phyloP scores from a whole-genome alignment of 2,888 invertebrate genomes.

The Brachynemurus nebulosus region DNA sequence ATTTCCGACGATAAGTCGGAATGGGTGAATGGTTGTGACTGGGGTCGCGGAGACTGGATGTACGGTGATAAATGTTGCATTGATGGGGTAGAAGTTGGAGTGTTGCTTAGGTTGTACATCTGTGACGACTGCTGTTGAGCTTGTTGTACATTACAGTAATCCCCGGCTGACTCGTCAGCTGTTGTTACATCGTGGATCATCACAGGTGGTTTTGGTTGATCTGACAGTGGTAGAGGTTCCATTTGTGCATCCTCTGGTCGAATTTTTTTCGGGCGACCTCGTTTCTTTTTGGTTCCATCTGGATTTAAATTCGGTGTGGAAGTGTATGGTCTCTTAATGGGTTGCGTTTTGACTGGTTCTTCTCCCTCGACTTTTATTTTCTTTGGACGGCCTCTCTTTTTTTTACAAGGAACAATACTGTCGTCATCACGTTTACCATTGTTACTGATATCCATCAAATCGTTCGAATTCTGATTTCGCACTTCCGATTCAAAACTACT shows the following conservation, averaged over 20 bases:
- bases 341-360: conserved; percentile 39
- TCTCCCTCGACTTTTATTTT: conserved; percentile 62
- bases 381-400: conserved; percentile 82
- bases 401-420: conserved; percentile 59
- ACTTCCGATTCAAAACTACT: conserved; percentile 44
- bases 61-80: neutral
- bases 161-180: conserved; percentile 29
- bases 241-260: conserved; percentile 44
- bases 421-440: conserved; percentile 44
- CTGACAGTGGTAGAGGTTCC: conserved; percentile 32
- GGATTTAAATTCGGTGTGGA: conserved; percentile 30
- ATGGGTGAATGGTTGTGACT: conserved; percentile 45
- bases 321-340: conserved; percentile 34
- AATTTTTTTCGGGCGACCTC: conserved; percentile 79
- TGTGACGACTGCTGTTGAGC: conserved; percentile 30
- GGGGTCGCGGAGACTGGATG: conserved; percentile 28
- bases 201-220: conserved; percentile 31
- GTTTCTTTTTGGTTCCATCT: conserved; percentile 69
- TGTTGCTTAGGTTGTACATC: conserved; percentile 15
- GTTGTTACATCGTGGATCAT: conserved; percentile 30
- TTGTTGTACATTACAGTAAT: conserved; percentile 27
- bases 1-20: conserved; percentile 65
- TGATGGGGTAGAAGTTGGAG: neutral
- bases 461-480: conserved; percentile 29
- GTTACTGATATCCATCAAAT: conserved; percentile 35